These are phyloP conservation scores for Phalacrocorax aristotelis DNA, from an alignment of 2,113 vertebrate genomes.

Conservation along the genomic window DNA sequence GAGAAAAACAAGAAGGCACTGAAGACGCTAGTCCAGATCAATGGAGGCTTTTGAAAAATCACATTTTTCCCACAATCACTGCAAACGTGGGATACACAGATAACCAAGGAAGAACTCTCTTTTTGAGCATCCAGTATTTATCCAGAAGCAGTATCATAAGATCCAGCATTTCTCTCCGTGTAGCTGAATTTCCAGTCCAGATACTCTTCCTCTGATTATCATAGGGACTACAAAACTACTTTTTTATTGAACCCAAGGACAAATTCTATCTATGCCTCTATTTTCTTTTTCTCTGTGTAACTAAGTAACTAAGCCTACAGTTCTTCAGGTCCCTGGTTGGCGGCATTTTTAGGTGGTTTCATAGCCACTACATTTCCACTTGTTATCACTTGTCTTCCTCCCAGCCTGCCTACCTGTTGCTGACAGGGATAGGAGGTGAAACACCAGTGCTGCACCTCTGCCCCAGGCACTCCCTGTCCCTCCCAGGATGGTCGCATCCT, in stretches of 20 bases:
- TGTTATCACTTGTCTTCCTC: not conserved
- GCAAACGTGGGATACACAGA: not conserved
- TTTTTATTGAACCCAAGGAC: not conserved
- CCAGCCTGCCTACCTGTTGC: not conserved
- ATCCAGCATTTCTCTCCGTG: not conserved
- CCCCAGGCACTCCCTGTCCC: not conserved
- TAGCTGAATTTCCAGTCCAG: not conserved
- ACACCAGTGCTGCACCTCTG: not conserved
- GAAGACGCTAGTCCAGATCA: not conserved
- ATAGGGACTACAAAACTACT: not conserved
- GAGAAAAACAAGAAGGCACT: not conserved
- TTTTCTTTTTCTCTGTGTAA: not conserved
- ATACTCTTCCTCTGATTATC: not conserved
- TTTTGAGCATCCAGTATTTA: not conserved
- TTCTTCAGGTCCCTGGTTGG: not conserved
- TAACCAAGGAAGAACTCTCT: not conserved
- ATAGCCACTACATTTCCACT: not conserved
- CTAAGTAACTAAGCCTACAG: not conserved
- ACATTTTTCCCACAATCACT: not conserved
- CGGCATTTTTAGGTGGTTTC: not conserved
- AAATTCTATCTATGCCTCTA: not conserved
- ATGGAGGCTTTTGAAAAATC: not conserved
- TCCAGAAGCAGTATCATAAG: not conserved
- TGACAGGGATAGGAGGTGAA: not conserved
- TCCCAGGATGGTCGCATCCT: not conserved